phyloP scores from a whole-genome alignment of 2,797 vertebrate species.

The Takifugu rubripes region DNA sequence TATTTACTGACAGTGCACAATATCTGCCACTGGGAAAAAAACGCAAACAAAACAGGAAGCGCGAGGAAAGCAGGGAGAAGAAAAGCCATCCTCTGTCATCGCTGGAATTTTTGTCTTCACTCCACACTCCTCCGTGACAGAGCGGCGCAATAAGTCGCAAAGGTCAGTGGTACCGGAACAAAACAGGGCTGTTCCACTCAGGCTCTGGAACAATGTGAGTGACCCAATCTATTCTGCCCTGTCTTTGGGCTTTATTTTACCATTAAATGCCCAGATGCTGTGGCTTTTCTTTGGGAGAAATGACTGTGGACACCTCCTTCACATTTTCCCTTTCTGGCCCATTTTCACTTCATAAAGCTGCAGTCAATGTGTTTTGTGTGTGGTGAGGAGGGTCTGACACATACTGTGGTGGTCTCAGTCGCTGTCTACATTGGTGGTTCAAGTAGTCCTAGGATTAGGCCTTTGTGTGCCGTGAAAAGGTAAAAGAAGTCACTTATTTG shows the following conservation, averaged over 20 bases:
- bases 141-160: constrained; percentile 82
- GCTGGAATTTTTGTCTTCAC: constrained; percentile 43
- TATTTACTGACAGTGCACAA: constrained; percentile 67
- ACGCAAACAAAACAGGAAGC: constrained; percentile 68
- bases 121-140: constrained; percentile 87
- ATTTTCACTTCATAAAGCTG: constrained; percentile 98
- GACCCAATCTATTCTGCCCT: constrained; percentile 84
- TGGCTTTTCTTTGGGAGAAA: constrained; percentile 82
- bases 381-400: constrained; percentile 84
- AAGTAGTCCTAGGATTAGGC: constrained; percentile 94
- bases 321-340: constrained; percentile 84
- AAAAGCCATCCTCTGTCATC: constrained; percentile 62
- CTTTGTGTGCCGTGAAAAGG: constrained; percentile 93
- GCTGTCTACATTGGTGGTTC: constrained; percentile 91
- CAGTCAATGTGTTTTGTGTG: constrained; percentile 95
- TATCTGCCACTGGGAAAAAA: constrained; percentile 60
- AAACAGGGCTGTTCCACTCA: constrained; percentile 83
- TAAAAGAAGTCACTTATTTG: constrained; percentile 99
- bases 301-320: constrained; percentile 88
- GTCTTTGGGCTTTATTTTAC: constrained; percentile 86
- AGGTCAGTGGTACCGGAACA: constrained; percentile 91
- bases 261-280: constrained; percentile 89
- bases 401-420: constrained; percentile 91
- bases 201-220: constrained; percentile 79
- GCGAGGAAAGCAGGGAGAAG: constrained; percentile 43